Evolutionary conservation across 2,113 vertebrate genomes (phyloP).

Genomic region (Cinclus mexicanus): DNA sequence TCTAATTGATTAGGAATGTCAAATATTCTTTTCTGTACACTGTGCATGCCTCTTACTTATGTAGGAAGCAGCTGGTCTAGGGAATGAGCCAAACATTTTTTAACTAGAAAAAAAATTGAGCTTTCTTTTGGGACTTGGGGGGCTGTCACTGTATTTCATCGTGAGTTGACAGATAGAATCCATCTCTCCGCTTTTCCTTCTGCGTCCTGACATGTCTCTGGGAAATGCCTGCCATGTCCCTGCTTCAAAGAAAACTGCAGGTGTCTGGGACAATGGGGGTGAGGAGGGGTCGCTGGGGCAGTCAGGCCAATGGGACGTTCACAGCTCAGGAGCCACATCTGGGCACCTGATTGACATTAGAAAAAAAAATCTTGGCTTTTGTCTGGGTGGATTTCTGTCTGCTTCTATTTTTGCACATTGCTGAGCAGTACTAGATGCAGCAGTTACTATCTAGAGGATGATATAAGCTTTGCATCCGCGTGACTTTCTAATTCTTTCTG

Average conservation of each 20-base stretch:
- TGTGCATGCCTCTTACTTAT: slow-evolving; percentile 44
- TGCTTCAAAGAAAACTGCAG: slow-evolving; percentile 45
- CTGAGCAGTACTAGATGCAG: slow-evolving; percentile 35
- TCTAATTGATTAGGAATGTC: slow-evolving; percentile 67
- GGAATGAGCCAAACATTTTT: slow-evolving; percentile 42
- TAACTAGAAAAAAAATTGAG: neutral
- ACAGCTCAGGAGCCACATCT: neutral
- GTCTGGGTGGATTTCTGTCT: slow-evolving; percentile 7
- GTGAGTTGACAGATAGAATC: slow-evolving; percentile 20
- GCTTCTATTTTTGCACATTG: slow-evolving; percentile 43
- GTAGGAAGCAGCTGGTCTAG: slow-evolving; percentile 67
- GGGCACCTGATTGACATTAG: neutral
- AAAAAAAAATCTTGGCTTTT: neutral
- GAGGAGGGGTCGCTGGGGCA: neutral
- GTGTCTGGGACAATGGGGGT: neutral
- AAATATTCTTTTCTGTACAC: slow-evolving; percentile 62
- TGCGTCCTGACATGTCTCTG: slow-evolving; percentile 9
- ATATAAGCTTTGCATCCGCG: neutral
- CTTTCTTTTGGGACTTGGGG: slow-evolving; percentile 1
- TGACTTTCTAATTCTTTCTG: slow-evolving; percentile 43
- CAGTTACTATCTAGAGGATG: slow-evolving; percentile 13
- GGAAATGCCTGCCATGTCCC: neutral
- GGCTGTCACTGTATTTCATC: slow-evolving; percentile 26
- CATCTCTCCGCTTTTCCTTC: slow-evolving; percentile 14
- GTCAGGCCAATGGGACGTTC: neutral